Conservation (phyloP, 2,888 invertebrate species). For the Cataglyphis rosenhaueri region DNA sequence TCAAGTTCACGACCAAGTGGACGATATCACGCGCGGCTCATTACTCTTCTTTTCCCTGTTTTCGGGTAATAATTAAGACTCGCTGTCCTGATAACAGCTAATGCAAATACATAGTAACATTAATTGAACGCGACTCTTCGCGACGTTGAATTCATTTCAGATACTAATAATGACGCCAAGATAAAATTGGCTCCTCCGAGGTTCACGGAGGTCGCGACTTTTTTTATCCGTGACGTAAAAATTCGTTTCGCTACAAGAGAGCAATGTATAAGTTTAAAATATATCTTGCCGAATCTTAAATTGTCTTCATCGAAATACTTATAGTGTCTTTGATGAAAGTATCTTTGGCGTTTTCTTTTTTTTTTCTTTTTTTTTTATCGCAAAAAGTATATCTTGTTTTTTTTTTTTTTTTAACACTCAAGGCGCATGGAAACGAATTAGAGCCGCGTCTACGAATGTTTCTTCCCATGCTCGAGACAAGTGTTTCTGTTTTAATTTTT, state of each 20-base stretch:
- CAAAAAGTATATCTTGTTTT: background rate
- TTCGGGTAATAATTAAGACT: constrained; percentile 51
- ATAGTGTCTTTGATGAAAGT: background rate
- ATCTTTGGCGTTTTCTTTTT: too few species aligned
- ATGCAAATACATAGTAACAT: constrained; percentile 37
- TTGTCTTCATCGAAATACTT: background rate
- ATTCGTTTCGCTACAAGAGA: background rate
- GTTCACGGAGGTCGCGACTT: constrained; percentile 61
- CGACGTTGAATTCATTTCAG: constrained; percentile 32
- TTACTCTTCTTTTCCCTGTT: constrained; percentile 8
- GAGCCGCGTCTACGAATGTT: background rate
- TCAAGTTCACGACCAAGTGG: constrained; percentile 46
- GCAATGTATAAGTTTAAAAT: constrained; percentile 33
- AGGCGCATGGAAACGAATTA: background rate
- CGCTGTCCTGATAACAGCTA: constrained; percentile 27
- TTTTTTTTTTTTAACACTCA: background rate
- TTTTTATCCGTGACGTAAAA: constrained; percentile 54
- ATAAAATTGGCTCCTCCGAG: constrained; percentile 11
- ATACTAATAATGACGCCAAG: constrained; percentile 43
- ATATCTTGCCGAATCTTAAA: constrained; percentile 34
- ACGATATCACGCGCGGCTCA: constrained; percentile 19
- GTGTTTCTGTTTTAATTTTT: constrained; percentile 6
- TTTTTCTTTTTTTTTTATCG: background rate
- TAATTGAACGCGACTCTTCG: constrained; percentile 17
- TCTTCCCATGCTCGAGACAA: background rate